Evolutionary conservation across 1,140 invertebrate species (phyloP).

Genomic region (Drosophila orena): DNA sequence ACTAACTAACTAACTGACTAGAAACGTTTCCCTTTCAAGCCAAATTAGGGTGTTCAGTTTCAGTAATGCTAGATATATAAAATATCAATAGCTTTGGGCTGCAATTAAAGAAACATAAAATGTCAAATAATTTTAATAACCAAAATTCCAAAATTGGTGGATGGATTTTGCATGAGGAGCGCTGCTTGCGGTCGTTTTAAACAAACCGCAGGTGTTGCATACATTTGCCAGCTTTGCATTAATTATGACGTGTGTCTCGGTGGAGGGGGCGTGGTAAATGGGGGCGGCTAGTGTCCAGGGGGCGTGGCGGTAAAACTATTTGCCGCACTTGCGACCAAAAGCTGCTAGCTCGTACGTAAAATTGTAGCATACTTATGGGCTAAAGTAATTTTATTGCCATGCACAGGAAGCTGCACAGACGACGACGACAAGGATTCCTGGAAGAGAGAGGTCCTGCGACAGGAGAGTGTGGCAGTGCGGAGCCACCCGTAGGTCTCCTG

Average conservation of each 20-base stretch:
- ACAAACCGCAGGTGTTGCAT: conserved; percentile 85
- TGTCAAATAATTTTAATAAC: conserved; percentile 67
- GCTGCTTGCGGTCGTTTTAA: conserved; percentile 82
- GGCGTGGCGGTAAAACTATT: conserved; percentile 71
- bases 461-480: background rate
- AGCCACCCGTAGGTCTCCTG: conserved; percentile 36
- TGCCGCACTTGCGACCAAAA: conserved; percentile 71
- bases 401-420: conserved; percentile 72
- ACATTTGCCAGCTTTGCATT: conserved; percentile 84
- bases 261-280: conserved; percentile 5
- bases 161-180: conserved; percentile 22
- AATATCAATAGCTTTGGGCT: background rate
- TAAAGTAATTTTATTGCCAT: conserved; percentile 77
- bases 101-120: conserved; percentile 79
- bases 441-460: conserved; percentile 31
- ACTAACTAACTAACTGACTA: no score
- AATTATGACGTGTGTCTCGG: conserved; percentile 77
- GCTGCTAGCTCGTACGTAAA: conserved; percentile 50
- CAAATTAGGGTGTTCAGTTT: no score
- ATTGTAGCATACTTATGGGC: conserved; percentile 75
- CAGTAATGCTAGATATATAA: no score
- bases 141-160: conserved; percentile 26
- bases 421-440: conserved; percentile 57
- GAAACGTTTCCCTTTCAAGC: no score
- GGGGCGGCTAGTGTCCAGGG: conserved; percentile 3